These are phyloP conservation scores for Rhinella marina DNA, from an alignment of 2,797 vertebrate genomes.

Conservation along the genomic window DNA sequence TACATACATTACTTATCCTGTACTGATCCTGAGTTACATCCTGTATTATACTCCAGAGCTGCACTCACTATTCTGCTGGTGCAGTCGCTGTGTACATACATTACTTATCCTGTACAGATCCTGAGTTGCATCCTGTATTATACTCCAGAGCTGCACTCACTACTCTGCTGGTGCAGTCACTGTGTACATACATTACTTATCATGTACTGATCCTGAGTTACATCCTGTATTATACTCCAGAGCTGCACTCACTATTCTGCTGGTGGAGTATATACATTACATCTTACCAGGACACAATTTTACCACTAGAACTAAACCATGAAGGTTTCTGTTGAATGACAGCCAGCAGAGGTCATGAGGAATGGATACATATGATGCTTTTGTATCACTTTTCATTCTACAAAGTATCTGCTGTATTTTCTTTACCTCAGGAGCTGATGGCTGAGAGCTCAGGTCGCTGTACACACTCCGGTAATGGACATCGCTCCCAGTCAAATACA, in stretches of 20 bases:
- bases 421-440: slow-evolving; percentile 31
- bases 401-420: neutral
- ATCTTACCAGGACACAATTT: neutral
- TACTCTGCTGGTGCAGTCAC: too few relatives aligned
- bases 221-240: slow-evolving; percentile 6
- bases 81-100: too few relatives aligned
- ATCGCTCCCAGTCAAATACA: slow-evolving; percentile 41
- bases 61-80: too few relatives aligned
- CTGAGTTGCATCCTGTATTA: too few relatives aligned
- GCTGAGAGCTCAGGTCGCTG: neutral
- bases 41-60: too few relatives aligned
- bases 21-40: neutral
- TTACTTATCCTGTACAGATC: too few relatives aligned
- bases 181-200: neutral
- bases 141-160: too few relatives aligned
- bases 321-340: too few relatives aligned
- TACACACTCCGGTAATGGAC: slow-evolving; percentile 34
- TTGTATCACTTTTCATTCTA: neutral
- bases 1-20: neutral
- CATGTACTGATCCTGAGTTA: neutral
- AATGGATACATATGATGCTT: too few relatives aligned
- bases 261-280: neutral
- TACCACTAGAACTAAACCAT: too few relatives aligned
- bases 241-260: neutral
- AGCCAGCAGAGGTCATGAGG: too few relatives aligned